Percentiles rank a stretch among this genome's conserved stretches.
These are phyloP conservation scores for Diadromus collaris DNA, from an alignment of 2,888 invertebrate species.

Conservation along the genomic window DNA sequence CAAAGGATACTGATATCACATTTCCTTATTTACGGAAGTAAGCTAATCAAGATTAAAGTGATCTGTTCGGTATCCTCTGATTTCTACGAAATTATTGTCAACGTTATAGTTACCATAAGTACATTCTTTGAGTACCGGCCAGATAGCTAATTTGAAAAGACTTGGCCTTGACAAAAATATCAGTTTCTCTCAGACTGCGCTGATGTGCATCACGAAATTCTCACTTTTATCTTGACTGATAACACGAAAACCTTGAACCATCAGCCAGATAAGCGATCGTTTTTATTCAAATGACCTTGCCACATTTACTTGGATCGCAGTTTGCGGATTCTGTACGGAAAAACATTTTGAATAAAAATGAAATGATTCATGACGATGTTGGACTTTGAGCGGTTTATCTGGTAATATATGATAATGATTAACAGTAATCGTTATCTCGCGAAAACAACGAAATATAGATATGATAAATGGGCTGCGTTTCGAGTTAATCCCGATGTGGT, in stretches of 20 bases:
- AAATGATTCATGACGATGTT: neutral
- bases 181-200: neutral
- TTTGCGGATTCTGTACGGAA: too few relatives aligned
- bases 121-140: too few relatives aligned
- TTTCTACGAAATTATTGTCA: too few relatives aligned
- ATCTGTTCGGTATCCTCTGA: too few relatives aligned
- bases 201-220: neutral
- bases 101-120: too few relatives aligned
- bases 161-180: neutral
- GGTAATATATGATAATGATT: neutral
- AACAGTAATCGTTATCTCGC: neutral
- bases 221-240: neutral
- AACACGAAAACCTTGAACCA: neutral
- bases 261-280: too few relatives aligned
- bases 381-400: neutral
- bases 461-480: neutral
- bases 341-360: neutral
- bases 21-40: neutral
- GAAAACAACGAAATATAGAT: neutral
- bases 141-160: too few relatives aligned
- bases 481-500: too few relatives aligned
- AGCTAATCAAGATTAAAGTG: too few relatives aligned
- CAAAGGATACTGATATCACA: slow-evolving; percentile 82
- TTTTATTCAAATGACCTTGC: too few relatives aligned
- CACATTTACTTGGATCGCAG: too few relatives aligned